Conservation (phyloP, 2,113 vertebrate species). For the Candoia aspera region DNA sequence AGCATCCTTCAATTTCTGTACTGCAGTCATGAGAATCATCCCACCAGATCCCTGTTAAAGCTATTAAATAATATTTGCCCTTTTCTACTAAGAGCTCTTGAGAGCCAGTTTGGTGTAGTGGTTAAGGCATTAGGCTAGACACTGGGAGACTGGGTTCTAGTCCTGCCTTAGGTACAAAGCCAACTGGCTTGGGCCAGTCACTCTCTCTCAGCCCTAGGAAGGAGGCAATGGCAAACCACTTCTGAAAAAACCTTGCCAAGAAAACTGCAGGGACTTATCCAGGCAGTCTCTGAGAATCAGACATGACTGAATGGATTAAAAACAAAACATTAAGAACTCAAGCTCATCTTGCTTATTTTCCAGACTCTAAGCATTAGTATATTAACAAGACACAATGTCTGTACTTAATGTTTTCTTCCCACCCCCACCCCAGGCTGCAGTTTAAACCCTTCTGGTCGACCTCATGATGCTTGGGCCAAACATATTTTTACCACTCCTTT, state of each 20-base stretch:
- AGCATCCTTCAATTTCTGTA: not conserved
- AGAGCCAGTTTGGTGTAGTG: too few relatives aligned
- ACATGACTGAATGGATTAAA: too few relatives aligned
- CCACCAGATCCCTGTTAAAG: not conserved
- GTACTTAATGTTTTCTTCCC: not conserved
- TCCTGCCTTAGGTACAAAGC: too few relatives aligned
- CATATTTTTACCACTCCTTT: not conserved
- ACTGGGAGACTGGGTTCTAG: too few relatives aligned
- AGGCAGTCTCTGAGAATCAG: too few relatives aligned
- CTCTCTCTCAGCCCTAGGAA: too few relatives aligned
- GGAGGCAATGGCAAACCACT: too few relatives aligned
- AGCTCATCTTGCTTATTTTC: not conserved
- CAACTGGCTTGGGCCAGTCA: too few relatives aligned
- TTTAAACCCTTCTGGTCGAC: not conserved
- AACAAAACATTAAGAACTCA: too few relatives aligned
- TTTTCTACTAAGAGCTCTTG: not conserved
- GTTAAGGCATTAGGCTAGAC: too few relatives aligned
- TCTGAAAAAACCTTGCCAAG: too few relatives aligned
- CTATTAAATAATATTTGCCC: not conserved
- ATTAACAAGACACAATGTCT: not conserved
- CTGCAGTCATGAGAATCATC: not conserved
- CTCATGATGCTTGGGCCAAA: not conserved
- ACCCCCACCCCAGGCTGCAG: not conserved
- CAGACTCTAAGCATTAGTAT: not conserved
- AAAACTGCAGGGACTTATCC: too few relatives aligned